Percentiles rank a stretch among this genome's conserved stretches.
Evolutionary conservation across 1,140 invertebrate species (phyloP).

Genomic region (Heliothis virescens): DNA sequence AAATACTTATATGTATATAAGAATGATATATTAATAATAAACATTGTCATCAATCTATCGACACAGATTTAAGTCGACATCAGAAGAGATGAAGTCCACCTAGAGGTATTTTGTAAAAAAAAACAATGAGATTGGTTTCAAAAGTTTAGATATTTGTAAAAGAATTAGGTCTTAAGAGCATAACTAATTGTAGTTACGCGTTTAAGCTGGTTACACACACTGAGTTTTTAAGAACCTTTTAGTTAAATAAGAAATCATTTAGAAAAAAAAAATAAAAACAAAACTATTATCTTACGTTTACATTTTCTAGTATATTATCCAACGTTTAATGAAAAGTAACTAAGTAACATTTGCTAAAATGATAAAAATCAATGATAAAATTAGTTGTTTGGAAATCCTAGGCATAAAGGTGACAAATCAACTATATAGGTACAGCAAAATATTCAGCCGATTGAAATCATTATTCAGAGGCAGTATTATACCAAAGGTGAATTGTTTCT

Average conservation of each 20-base stretch:
- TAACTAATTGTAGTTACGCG: conserved; percentile 41
- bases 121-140: conserved; percentile 43
- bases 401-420: too few relatives aligned
- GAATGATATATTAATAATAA: conserved; percentile 39
- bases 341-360: too few relatives aligned
- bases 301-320: too few relatives aligned
- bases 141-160: conserved; percentile 52
- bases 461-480: conserved; percentile 5
- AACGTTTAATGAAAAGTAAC: too few relatives aligned
- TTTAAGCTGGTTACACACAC: conserved; percentile 29
- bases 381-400: too few relatives aligned
- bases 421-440: background rate
- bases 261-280: too few relatives aligned
- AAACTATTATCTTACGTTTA: too few relatives aligned
- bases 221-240: background rate
- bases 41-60: conserved; percentile 42
- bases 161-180: conserved; percentile 46
- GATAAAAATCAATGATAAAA: too few relatives aligned
- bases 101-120: conserved; percentile 57
- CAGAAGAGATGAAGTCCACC: conserved; percentile 51
- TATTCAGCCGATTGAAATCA: background rate
- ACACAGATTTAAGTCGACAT: conserved; percentile 33
- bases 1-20: conserved; percentile 51
- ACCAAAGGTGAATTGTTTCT: conserved; percentile 25
- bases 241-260: too few relatives aligned